These are phyloP conservation scores for Octopus sinensis DNA, from an alignment of 1,140 invertebrate genomes.

Conservation along the genomic window DNA sequence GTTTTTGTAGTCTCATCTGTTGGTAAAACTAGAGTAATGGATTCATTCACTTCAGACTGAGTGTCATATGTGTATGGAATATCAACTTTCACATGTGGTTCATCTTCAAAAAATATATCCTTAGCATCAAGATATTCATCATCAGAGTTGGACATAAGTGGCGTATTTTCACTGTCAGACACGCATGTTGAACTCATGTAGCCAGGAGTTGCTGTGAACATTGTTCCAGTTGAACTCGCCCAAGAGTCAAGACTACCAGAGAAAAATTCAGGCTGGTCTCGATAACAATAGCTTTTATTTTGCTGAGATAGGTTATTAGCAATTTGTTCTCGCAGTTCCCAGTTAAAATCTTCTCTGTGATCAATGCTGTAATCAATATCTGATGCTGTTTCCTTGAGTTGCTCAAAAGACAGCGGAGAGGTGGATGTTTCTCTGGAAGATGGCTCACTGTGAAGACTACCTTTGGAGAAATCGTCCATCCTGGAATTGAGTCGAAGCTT, in stretches of 20 bases:
- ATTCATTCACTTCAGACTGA: not conserved
- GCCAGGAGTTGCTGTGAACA: not conserved
- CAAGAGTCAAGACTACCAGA: not conserved
- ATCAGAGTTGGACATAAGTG: not conserved
- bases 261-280: not conserved
- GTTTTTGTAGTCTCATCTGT: not conserved
- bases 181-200: not conserved
- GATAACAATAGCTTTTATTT: not conserved
- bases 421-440: no score
- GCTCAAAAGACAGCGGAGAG: no score
- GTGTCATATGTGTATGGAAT: not conserved
- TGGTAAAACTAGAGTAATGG: not conserved
- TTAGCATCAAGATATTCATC: not conserved
- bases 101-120: not conserved
- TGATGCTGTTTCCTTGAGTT: no score
- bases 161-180: not conserved
- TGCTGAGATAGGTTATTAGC: not conserved
- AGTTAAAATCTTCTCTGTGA: not conserved
- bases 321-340: slow-evolving; percentile 2
- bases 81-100: not conserved
- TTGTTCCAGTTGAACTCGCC: not conserved
- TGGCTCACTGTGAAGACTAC: no score
- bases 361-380: not conserved
- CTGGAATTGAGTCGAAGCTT: no score
- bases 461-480: no score